Evolutionary conservation across 1,140 invertebrate genomes (phyloP).

Genomic region (Drosophila nebulosa): DNA sequence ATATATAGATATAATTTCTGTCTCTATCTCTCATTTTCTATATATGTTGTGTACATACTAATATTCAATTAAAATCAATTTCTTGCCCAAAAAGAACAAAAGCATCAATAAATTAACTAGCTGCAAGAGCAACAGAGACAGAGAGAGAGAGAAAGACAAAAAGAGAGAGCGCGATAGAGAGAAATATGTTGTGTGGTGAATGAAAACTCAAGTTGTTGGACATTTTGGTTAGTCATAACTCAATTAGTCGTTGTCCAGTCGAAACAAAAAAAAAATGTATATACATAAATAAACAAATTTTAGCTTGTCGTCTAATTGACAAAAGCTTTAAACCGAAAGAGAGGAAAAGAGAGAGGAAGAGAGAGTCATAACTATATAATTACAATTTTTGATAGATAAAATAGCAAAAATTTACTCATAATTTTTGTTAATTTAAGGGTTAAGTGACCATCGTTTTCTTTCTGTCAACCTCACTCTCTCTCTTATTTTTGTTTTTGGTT

Average conservation of each 20-base stretch:
- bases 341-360: neutral
- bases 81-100: slow-evolving; percentile 43
- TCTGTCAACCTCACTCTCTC: neutral
- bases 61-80: slow-evolving; percentile 55
- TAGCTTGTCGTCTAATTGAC: neutral
- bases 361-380: neutral
- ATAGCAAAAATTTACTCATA: neutral
- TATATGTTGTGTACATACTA: slow-evolving; percentile 18
- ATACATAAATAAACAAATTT: neutral
- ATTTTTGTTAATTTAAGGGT: neutral
- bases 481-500: neutral
- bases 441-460: neutral
- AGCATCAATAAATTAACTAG: slow-evolving; percentile 43
- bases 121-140: slow-evolving; percentile 13
- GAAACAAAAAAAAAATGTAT: neutral
- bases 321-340: too few relatives aligned
- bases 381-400: neutral
- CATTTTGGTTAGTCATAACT: slow-evolving; percentile 68
- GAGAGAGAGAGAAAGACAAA: neutral
- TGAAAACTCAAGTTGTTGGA: slow-evolving; percentile 29
- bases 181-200: neutral
- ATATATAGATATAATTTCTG: slow-evolving; percentile 45
- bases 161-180: slow-evolving; percentile 1
- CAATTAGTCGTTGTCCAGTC: slow-evolving; percentile 54
- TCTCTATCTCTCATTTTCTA: neutral